Percentiles rank a stretch among this genome's conserved stretches.
phyloP scores from a whole-genome alignment of 2,888 invertebrate genomes.

The Pterostichus niger region DNA sequence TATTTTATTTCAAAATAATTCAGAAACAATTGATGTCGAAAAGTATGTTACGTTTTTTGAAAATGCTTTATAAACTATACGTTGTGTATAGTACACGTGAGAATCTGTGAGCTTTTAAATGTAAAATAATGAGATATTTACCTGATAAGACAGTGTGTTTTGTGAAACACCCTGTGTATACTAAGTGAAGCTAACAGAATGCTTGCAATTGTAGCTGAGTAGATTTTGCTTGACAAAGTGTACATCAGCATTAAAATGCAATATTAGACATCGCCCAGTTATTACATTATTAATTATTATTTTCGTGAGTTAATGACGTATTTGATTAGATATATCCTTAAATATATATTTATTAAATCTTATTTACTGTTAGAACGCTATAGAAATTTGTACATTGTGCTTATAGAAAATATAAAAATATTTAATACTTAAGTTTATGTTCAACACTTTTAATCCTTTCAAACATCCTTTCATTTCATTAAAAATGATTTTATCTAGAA shows the following conservation, averaged over 20 bases:
- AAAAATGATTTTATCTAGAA: too few species aligned
- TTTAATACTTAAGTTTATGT: conserved; percentile 33
- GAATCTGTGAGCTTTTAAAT: background rate
- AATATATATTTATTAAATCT: conserved; percentile 62
- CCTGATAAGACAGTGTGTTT: conserved; percentile 22
- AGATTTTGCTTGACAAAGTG: conserved; percentile 50
- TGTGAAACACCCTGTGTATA: conserved; percentile 19
- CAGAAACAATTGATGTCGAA: too few species aligned
- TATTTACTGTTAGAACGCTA: conserved; percentile 63
- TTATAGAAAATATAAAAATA: conserved; percentile 65
- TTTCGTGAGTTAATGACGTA: background rate
- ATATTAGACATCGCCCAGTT: conserved; percentile 31
- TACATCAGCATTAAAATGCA: conserved; percentile 30
- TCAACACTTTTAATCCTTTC: background rate
- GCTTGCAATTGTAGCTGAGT: conserved; percentile 25
- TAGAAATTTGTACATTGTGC: conserved; percentile 62
- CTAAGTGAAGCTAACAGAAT: conserved; percentile 24
- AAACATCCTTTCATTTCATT: too few species aligned
- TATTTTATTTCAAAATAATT: too few species aligned
- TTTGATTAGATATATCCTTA: conserved; percentile 25
- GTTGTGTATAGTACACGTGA: background rate
- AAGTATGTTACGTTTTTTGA: too few species aligned
- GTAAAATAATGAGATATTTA: conserved; percentile 22
- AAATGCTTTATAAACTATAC: background rate
- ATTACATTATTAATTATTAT: conserved; percentile 1